These are phyloP conservation scores for Gandaritis pyraliata DNA, from an alignment of 2,888 invertebrate species.

Conservation along the genomic window DNA sequence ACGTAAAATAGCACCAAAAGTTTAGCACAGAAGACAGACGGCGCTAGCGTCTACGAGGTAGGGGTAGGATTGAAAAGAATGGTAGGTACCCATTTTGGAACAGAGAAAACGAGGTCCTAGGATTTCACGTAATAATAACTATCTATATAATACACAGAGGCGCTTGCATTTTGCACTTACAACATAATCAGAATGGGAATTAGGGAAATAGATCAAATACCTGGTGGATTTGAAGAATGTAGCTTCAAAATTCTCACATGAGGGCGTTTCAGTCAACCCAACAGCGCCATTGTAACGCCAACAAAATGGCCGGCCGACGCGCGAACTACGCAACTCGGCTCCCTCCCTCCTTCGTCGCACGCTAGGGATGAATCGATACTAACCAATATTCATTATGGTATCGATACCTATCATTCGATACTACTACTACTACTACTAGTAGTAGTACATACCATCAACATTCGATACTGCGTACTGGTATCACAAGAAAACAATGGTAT, in stretches of 20 bases:
- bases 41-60: conserved; percentile 73
- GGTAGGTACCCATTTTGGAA: conserved; percentile 15
- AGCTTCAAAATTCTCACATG: conserved; percentile 71
- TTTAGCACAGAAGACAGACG: conserved; percentile 57
- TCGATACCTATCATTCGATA: too few relatives aligned
- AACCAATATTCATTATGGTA: too few relatives aligned
- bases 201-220: conserved; percentile 34
- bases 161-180: too few relatives aligned
- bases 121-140: conserved; percentile 38
- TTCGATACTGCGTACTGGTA: too few relatives aligned
- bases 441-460: too few relatives aligned
- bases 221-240: conserved; percentile 38
- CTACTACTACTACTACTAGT: too few relatives aligned
- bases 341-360: too few relatives aligned
- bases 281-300: conserved; percentile 71
- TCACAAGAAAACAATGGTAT: too few relatives aligned
- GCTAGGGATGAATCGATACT: too few relatives aligned
- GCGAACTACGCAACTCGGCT: conserved; percentile 11
- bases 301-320: conserved; percentile 56
- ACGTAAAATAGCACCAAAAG: conserved; percentile 26
- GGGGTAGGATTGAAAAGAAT: conserved; percentile 41
- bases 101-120: conserved; percentile 26
- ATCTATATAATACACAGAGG: too few relatives aligned
- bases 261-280: conserved; percentile 77
- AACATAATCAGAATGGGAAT: conserved; percentile 5